Evolutionary conservation across 1,140 invertebrate genomes (phyloP), one percentile per base, ranked within the genome.

Genomic region (Pantala flavescens): DNA sequence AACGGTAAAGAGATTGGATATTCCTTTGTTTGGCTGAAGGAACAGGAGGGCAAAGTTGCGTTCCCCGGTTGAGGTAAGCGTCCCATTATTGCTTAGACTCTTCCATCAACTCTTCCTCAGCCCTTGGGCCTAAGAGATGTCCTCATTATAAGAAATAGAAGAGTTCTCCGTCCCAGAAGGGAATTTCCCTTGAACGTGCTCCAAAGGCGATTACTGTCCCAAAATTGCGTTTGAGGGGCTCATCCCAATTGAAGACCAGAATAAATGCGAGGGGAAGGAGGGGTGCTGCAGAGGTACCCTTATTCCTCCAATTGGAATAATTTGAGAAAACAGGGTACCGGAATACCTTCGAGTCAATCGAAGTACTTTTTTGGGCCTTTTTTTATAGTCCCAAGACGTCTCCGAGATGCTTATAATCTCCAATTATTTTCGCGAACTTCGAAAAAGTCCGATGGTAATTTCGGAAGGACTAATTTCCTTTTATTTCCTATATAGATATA

Each of bases 111-210:
- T 21, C 49, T 19, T 21, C 49, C 49, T 63, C 49, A 16, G n/a
- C 49, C 49, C 49, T 63, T 21, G n/a, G 3, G n/a, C 49, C 49
- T 19, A 63, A 63, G 49, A 63, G 12, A 63, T 3, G 14, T 21
- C 49, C 49, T 63, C 49, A 63, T 63, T 63, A 63, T 63, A 63
- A 63, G 49, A 63, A 63, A 63, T 63, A 63, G 49, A 21, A 21
- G 49, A 63, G n/a, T 19, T 63, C 49, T 14, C n/a, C 49, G n/a
- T 63, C 49, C 49, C 49, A 19, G n/a, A 63, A 63, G 49, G 49
- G 49, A 63, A 63, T 63, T 63, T 63, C n/a, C 49, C 49, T 63
- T 21, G 49, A 63, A 63, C 49, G 49, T 63, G 49, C 49, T 63
- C 49, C 12, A 63, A 63, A 63, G 49, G 49, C 49, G 49, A 63